Evolutionary conservation across 1,140 invertebrate genomes (phyloP), one percentile per base, ranked within the genome.

Genomic region (Cotesia glomerata): DNA sequence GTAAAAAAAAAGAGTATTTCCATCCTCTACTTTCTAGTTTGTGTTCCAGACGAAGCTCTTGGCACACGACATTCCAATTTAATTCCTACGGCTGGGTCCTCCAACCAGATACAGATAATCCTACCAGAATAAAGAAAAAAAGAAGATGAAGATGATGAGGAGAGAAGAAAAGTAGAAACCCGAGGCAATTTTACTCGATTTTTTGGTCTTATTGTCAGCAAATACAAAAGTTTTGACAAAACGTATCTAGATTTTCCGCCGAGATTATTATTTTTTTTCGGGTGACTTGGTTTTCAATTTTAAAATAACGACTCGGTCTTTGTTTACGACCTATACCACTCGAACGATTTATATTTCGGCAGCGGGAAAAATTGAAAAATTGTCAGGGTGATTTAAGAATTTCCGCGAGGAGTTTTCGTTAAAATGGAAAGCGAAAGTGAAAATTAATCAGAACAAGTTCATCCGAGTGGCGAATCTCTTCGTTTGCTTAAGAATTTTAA

Each of bases 31-130:
- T 35, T 35, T 45, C 32, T 7, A 45, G 8, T 45, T 5, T 45
- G 11, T 45, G 11, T 45, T 45, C 39, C 11, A 11, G 39, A 45
- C 39, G 7, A 7, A 11, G 39, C 56, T 58, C 18, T 51, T 52
- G 26, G 36, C 18, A 9, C 51, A 67, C 65, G 65, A 67, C 65
- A 67, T 67, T 67, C 34, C 65, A 67, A 67, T 67, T 67, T 67
- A 67, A 67, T 67, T 67, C 51, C 34, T 67, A 67, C 32, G 26
- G 18, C 65, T 62, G 32, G 34, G 59, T 16, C 51, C 39, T 39
- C 14, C 13, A 34, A 36, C 26, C 26, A 26, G 26, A 26, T 49
- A 36, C 62, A 64, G 49, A 67, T 52, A 67, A 67, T 67, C 14
- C 65, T 18, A 45, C 7, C 39, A 39, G 26, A 36, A 51, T 39